Evolutionary conservation across 1,140 invertebrate species (phyloP).

Genomic region (Drosophila lowei): DNA sequence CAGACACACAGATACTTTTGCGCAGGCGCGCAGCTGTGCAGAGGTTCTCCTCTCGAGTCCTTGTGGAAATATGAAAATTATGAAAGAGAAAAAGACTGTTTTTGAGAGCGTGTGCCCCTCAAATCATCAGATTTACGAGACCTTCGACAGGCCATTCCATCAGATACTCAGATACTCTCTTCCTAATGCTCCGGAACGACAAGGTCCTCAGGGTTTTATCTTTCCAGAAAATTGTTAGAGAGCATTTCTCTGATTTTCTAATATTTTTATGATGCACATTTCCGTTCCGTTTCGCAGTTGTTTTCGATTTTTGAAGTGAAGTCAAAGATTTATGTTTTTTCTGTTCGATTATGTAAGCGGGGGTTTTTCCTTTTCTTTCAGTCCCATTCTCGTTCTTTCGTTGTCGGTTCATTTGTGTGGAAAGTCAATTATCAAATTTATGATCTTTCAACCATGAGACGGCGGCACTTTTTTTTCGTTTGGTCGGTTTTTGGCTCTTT

Average conservation of each 20-base stretch:
- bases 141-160: conserved; percentile 59
- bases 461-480: conserved; percentile 54
- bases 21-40: conserved; percentile 66
- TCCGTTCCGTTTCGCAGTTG: conserved; percentile 70
- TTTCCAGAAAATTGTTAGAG: conserved; percentile 15
- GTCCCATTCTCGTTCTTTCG: background rate
- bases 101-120: conserved; percentile 24
- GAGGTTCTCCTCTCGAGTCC: conserved; percentile 5
- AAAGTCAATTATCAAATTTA: conserved; percentile 81
- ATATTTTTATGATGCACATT: conserved; percentile 81
- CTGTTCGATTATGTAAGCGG: conserved; percentile 74
- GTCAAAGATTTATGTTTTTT: conserved; percentile 71
- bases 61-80: conserved; percentile 70
- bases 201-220: conserved; percentile 54
- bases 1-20: conserved; percentile 40
- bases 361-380: background rate
- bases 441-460: conserved; percentile 56
- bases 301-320: conserved; percentile 43
- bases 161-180: conserved; percentile 42
- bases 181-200: conserved; percentile 72
- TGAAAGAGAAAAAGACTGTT: conserved; percentile 33
- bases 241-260: conserved; percentile 56
- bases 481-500: conserved; percentile 21
- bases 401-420: conserved; percentile 26
- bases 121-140: conserved; percentile 60